Percentiles rank a stretch among this genome's conserved stretches.
phyloP scores from a whole-genome alignment of 1,140 invertebrate species.

The Nephila pilipes region DNA sequence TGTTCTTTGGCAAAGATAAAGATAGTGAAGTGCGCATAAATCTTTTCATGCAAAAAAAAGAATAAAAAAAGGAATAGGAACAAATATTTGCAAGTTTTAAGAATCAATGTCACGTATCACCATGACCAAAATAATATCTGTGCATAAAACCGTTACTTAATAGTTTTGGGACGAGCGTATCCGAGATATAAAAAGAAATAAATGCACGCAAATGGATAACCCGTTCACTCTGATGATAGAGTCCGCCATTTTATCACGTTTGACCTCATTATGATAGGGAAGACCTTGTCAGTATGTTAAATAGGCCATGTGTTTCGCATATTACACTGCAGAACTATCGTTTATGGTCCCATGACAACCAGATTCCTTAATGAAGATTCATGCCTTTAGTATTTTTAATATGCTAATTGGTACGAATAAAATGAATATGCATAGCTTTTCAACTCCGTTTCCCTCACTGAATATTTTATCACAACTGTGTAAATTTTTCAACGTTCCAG shows the following conservation, averaged over 20 bases:
- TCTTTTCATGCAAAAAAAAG: no score
- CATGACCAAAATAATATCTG: background rate
- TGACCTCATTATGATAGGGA: background rate
- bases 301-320: background rate
- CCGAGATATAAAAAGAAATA: background rate
- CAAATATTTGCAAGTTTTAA: no score
- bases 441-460: no score
- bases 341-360: background rate
- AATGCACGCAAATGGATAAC: slow-evolving; percentile 1
- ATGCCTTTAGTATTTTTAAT: background rate
- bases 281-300: slow-evolving; percentile 17
- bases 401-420: background rate
- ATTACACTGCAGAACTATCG: background rate
- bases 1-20: no score
- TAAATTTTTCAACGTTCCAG: no score
- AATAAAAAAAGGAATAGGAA: no score
- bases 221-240: background rate
- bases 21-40: no score
- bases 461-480: no score
- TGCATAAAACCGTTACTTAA: background rate
- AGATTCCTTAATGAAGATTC: background rate
- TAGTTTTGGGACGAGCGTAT: background rate
- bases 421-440: background rate
- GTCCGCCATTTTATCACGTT: background rate
- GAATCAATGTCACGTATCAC: background rate